phyloP scores from a whole-genome alignment of 2,797 vertebrate species.

The Sciaenops ocellatus region DNA sequence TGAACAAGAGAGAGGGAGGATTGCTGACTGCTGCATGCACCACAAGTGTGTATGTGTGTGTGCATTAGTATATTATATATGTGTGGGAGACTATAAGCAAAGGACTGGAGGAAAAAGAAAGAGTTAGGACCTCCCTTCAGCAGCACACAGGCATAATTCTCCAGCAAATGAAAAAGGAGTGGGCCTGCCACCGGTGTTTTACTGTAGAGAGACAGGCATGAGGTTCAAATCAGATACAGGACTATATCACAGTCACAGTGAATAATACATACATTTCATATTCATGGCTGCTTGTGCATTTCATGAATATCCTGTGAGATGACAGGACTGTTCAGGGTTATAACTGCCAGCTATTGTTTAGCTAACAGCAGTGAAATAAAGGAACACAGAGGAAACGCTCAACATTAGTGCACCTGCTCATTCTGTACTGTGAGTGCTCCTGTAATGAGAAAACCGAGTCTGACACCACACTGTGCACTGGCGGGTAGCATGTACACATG shows the following conservation, averaged over 20 bases:
- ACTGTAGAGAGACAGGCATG: slow-evolving; percentile 47
- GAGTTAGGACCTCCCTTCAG: slow-evolving; percentile 43
- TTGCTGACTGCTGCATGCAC: slow-evolving; percentile 19
- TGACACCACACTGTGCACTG: slow-evolving; percentile 19
- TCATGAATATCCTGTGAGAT: slow-evolving; percentile 47
- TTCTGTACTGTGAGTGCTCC: slow-evolving; percentile 16
- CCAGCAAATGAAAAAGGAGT: slow-evolving; percentile 63
- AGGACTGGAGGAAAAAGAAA: slow-evolving; percentile 17
- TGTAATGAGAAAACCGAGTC: slow-evolving; percentile 27
- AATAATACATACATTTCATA: slow-evolving; percentile 68
- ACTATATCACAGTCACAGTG: slow-evolving; percentile 54
- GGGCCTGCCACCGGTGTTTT: slow-evolving; percentile 58
- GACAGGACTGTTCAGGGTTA: slow-evolving; percentile 47
- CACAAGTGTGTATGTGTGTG: not conserved
- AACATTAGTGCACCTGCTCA: slow-evolving; percentile 24
- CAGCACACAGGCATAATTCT: slow-evolving; percentile 41
- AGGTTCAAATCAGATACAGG: slow-evolving; percentile 59
- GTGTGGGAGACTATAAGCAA: slow-evolving; percentile 16
- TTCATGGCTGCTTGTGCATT: slow-evolving; percentile 60
- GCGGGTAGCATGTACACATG: not conserved
- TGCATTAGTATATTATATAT: slow-evolving; percentile 40
- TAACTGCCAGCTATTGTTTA: slow-evolving; percentile 57
- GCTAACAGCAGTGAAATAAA: slow-evolving; percentile 28
- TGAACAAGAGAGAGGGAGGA: slow-evolving; percentile 12
- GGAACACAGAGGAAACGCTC: slow-evolving; percentile 18